Evolutionary conservation across 2,113 vertebrate genomes (phyloP), one percentile per base, ranked within the genome.

Genomic region (Uria lomvia): DNA sequence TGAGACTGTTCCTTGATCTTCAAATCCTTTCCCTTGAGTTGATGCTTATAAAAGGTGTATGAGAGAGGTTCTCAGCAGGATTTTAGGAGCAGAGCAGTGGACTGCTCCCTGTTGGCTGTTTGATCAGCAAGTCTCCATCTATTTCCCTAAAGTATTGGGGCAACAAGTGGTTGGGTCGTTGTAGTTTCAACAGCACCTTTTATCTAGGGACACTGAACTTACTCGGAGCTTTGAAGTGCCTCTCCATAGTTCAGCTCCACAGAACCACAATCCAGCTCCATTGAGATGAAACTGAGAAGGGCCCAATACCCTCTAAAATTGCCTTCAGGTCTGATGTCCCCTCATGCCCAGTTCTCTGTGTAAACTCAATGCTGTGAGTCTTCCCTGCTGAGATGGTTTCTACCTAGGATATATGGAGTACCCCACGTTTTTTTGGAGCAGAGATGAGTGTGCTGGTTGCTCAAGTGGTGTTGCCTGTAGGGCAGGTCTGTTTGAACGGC

Each of bases 371-470:
- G 11, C 42, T 5, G 15, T 3, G 73, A 19, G 30, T 9, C 67
- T 45, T 40, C 8, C 1, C 55, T 56, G 55, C 53, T 56, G 60
- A 15, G 36, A 2, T 32, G 2, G 3, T 27, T 66, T 29, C 60
- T 27, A 15, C 3, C 9, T 60, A 32, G 60, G 30, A 12, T 20
- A 2, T 11, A 7, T 45, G 7, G 27, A 53, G 17, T 8, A 15
- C 18, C 1, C 11, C 32, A 1, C 1, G 0, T 5, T 16, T 14
- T 5, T 59, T 3, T 16, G 81, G 38, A 79, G 75, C 72, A 8
- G 56, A 29, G 18, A 16, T 4, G 43, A 29, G 8, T 0, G 3
- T 8, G 19, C 14, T 20, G 29, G 53, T 19, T 16, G 42, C 62
- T 56, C 38, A 2, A 20, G 62, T 6, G n/a, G 15, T 3, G 1